Percentiles rank a stretch among this genome's conserved stretches.
These are phyloP conservation scores for Hybognathus amarus DNA, from an alignment of 2,797 vertebrate genomes.

Conservation along the genomic window DNA sequence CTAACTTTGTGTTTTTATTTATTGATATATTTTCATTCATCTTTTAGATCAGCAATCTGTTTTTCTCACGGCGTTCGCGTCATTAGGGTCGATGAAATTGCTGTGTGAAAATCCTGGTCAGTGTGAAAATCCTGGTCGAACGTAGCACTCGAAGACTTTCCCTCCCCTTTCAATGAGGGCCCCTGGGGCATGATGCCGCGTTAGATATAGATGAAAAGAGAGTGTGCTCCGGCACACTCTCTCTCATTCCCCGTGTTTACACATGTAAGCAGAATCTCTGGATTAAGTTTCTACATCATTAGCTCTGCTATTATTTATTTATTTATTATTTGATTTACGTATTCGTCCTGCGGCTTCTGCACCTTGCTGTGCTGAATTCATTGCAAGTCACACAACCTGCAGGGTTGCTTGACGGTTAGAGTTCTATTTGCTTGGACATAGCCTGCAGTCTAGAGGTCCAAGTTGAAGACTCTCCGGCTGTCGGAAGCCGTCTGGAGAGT, in stretches of 20 bases:
- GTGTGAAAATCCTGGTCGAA: conserved; percentile 34
- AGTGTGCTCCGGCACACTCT: conserved; percentile 8
- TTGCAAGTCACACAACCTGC: background rate
- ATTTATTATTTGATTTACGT: conserved; percentile 19
- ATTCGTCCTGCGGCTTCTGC: background rate
- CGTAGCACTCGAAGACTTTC: conserved; percentile 29
- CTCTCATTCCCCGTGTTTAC: conserved; percentile 35
- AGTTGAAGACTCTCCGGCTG: conserved; percentile 40
- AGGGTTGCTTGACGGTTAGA: background rate
- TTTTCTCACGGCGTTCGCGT: background rate
- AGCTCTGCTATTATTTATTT: conserved; percentile 44
- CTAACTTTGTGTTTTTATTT: background rate
- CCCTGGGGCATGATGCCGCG: conserved; percentile 30
- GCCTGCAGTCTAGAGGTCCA: conserved; percentile 38
- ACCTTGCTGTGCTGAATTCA: conserved; percentile 6
- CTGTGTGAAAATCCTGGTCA: conserved; percentile 4
- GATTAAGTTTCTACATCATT: conserved; percentile 34
- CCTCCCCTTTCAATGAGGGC: conserved; percentile 44
- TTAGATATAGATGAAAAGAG: conserved; percentile 59
- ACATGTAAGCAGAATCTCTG: conserved; percentile 41
- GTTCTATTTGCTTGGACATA: conserved; percentile 50
- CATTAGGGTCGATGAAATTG: conserved; percentile 15
- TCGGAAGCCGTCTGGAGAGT: conserved; percentile 33
- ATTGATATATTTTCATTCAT: background rate
- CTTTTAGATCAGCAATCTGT: background rate